Conservation (phyloP, 1,140 invertebrate species). For the Zaprionus kolodkinae region DNA sequence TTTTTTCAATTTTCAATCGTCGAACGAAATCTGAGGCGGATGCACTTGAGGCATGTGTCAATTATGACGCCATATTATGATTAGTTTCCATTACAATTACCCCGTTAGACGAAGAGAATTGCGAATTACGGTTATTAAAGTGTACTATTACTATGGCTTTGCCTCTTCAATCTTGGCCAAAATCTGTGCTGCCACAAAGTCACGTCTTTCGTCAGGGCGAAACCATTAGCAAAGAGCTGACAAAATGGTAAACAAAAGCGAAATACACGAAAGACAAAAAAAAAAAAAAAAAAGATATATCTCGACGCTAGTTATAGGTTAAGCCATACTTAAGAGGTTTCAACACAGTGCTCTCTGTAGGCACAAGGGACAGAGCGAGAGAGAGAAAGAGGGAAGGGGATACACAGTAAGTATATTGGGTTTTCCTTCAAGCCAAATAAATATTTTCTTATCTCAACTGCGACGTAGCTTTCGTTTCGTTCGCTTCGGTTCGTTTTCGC, state of each 20-base stretch:
- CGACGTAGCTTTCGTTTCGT: slow-evolving; percentile 28
- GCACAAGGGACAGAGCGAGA: background rate
- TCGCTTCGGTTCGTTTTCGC: slow-evolving; percentile 11
- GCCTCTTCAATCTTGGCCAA: slow-evolving; percentile 49
- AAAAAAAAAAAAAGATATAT: slow-evolving; percentile 12
- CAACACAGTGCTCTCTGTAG: background rate
- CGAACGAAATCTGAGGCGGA: slow-evolving; percentile 58
- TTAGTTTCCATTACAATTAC: slow-evolving; percentile 52
- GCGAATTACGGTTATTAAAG: slow-evolving; percentile 59
- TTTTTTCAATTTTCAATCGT: slow-evolving; percentile 27
- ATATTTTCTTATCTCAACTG: slow-evolving; percentile 38
- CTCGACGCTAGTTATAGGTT: slow-evolving; percentile 18
- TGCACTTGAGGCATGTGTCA: slow-evolving; percentile 79
- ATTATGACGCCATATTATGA: slow-evolving; percentile 78
- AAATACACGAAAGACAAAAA: slow-evolving; percentile 33
- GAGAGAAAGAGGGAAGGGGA: background rate
- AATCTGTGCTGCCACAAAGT: slow-evolving; percentile 46
- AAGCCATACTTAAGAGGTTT: slow-evolving; percentile 34
- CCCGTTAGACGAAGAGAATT: slow-evolving; percentile 45
- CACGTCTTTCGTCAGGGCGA: slow-evolving; percentile 46
- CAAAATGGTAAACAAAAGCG: slow-evolving; percentile 51
- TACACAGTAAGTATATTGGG: slow-evolving; percentile 4
- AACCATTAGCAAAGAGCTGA: slow-evolving; percentile 51
- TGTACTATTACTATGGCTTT: slow-evolving; percentile 45
- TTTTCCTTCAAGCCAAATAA: slow-evolving; percentile 21